A percentile compares a stretch with the other conserved stretches of the same genome.
phyloP scores from a whole-genome alignment of 2,888 invertebrate species.

The Cephus nigrinus region DNA sequence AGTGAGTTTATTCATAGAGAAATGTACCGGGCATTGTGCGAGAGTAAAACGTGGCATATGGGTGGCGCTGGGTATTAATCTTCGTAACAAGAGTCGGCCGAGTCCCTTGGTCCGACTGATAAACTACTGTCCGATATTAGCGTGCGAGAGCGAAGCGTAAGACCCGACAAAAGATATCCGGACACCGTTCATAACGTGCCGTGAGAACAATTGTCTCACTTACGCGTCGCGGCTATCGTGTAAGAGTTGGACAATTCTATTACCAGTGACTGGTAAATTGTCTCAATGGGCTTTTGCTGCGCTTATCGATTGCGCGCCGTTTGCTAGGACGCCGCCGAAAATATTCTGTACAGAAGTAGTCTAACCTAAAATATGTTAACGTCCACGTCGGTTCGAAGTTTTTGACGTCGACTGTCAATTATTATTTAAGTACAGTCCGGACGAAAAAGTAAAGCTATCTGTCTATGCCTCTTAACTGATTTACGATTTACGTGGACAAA shows the following conservation, averaged over 20 bases:
- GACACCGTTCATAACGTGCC: not conserved
- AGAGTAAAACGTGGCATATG: constrained; percentile 35
- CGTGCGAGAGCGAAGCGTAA: not conserved
- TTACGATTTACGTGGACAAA: not conserved
- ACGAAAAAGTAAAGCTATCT: not conserved
- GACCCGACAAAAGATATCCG: not conserved
- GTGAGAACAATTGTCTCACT: constrained; percentile 8
- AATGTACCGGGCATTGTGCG: constrained; percentile 9
- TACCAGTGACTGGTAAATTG: constrained; percentile 27
- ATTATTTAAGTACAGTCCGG: not conserved
- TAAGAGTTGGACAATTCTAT: constrained; percentile 30
- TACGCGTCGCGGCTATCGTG: not conserved
- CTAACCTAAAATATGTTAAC: not conserved
- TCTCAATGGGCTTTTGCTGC: constrained; percentile 26
- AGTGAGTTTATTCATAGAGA: constrained; percentile 22
- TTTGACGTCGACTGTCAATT: not conserved
- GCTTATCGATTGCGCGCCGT: constrained; percentile 30
- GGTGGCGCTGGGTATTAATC: constrained; percentile 35
- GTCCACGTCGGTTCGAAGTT: not conserved
- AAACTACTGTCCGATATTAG: not conserved
- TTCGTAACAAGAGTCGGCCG: constrained; percentile 29
- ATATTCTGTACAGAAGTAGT: not conserved
- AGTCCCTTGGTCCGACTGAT: not conserved
- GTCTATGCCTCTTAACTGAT: not conserved
- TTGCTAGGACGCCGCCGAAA: constrained; percentile 4